Evolutionary conservation across 2,888 invertebrate species (phyloP).

Genomic region (Chrysomela aeneicollis): DNA sequence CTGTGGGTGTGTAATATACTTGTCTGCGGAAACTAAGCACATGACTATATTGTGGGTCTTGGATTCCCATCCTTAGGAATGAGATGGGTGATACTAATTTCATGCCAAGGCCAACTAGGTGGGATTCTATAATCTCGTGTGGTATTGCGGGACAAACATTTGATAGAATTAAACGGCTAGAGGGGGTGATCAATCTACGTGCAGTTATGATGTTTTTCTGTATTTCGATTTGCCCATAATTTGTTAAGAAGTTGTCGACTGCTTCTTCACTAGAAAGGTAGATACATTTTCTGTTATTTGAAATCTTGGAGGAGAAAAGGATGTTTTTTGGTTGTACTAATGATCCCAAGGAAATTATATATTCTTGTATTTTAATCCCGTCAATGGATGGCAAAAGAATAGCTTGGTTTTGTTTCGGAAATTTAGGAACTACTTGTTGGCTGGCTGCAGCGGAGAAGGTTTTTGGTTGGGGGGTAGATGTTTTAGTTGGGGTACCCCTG

Average conservation of each 20-base stretch:
- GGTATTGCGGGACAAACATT: not conserved
- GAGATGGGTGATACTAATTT: not conserved
- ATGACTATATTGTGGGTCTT: not conserved
- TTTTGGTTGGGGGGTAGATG: not conserved
- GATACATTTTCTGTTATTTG: constrained; percentile 36
- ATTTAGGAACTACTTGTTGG: not conserved
- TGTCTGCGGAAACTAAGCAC: not conserved
- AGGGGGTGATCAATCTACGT: not conserved
- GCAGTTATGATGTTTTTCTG: not conserved
- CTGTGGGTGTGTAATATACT: not conserved
- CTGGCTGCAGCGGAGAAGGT: not conserved
- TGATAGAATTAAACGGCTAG: not conserved
- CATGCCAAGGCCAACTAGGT: not conserved
- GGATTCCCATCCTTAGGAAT: not conserved
- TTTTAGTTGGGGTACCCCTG: not conserved
- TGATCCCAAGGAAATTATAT: constrained; percentile 22
- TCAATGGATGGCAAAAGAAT: not conserved
- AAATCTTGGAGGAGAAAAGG: not conserved
- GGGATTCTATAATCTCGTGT: not conserved
- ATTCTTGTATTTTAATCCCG: constrained; percentile 5
- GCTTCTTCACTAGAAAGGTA: constrained; percentile 33
- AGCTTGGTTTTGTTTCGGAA: not conserved
- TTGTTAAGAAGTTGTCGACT: constrained; percentile 20
- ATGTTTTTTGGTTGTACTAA: constrained; percentile 29
- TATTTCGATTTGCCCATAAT: not conserved